phyloP scores from a whole-genome alignment of 2,888 invertebrate genomes.

The Napeogenes sylphis region DNA sequence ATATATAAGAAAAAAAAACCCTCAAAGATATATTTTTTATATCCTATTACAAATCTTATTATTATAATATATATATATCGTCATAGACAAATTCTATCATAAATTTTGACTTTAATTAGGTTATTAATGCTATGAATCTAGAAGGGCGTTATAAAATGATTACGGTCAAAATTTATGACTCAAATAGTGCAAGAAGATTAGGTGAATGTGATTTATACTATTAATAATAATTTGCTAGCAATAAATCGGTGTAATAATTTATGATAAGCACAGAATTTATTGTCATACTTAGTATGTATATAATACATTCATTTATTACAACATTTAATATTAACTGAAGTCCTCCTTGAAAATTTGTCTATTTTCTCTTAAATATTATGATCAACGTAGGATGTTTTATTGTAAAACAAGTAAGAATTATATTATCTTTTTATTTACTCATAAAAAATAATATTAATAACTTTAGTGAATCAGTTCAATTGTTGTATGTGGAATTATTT shows the following conservation, averaged over 20 bases:
- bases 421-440: too few species aligned
- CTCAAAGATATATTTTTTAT: too few species aligned
- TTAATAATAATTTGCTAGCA: constrained; percentile 1
- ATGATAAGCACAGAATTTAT: neutral
- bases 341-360: too few species aligned
- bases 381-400: too few species aligned
- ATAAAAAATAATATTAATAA: too few species aligned
- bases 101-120: constrained; percentile 1
- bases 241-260: neutral
- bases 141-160: constrained; percentile 14
- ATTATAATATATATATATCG: neutral
- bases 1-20: too few species aligned
- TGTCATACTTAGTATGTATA: neutral
- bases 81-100: neutral
- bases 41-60: too few species aligned
- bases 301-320: neutral
- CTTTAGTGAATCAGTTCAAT: too few species aligned
- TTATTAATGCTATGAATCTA: neutral
- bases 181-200: constrained; percentile 4
- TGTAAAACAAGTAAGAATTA: too few species aligned
- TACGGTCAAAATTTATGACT: constrained; percentile 27
- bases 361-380: too few species aligned
- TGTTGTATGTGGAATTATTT: too few species aligned
- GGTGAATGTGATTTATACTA: constrained; percentile 2
- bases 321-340: too few species aligned